Base-by-base conservation (phyloP, 2,113 vertebrate genomes). In the Eclectus roratus region DNA sequence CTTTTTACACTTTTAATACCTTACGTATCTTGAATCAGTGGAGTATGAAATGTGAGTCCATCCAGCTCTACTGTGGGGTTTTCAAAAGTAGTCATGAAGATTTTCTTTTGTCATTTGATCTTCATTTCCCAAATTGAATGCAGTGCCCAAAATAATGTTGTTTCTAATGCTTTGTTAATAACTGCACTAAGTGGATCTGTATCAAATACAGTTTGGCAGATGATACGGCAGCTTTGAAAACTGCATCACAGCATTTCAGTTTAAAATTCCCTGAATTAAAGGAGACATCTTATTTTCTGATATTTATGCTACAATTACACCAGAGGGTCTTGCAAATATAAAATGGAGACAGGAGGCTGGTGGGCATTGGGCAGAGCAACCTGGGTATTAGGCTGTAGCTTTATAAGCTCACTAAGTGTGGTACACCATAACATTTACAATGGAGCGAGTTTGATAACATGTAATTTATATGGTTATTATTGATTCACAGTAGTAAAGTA, bases 391-490 rank as follows among this genome's bases (percentile, higher is more conserved):
- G 50, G 46, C 80, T 90, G 50, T 31, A 37, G 61, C 89, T 96
- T 94, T 85, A 47, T 80, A 70, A 94, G 78, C 93, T 87, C 85
- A 55, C 50, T 39, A 94, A 29, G 53, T 46, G 37, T 4, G 11
- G 13, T 55, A 58, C 53, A 39, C 27, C 10, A 7, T 58, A 76
- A 83, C 55, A 50, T 64, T 77, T 80, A 41, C 53, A 66, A 35
- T 68, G 72, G 77, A 83, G 77, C 7, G 46, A 92, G 72, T 94
- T 92, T 97, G 94, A 82, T 83, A 89, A 41, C 65, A 72, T 85
- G 24, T 87, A 85, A 96, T 93, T 97, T 97, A 27, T 92, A 10
- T 60, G 37, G 88, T 85, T 94, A 85, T 95, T 96, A 92, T n/a
- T 96, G 93, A 90, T 81, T 94, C 88, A 58, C 84, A 89, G 91